phyloP scores from a whole-genome alignment of 2,888 invertebrate genomes.

The Camptogramma bilineatum region DNA sequence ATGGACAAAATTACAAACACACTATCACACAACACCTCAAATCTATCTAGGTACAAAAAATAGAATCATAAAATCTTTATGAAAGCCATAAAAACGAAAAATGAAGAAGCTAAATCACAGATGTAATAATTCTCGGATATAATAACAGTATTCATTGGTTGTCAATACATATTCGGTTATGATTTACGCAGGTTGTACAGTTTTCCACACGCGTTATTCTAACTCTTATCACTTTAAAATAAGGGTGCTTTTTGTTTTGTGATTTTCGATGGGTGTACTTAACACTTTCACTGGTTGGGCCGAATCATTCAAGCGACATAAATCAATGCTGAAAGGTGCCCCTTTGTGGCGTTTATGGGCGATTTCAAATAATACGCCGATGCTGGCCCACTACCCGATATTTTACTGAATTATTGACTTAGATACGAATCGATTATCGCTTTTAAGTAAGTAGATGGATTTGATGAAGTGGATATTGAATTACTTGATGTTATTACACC shows the following conservation, averaged over 20 bases:
- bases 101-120: slow-evolving; percentile 39
- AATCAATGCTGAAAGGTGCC: slow-evolving; percentile 70
- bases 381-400: slow-evolving; percentile 41
- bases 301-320: slow-evolving; percentile 65
- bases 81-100: slow-evolving; percentile 7
- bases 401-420: slow-evolving; percentile 44
- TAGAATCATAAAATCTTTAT: background rate
- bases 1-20: too few relatives aligned
- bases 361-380: slow-evolving; percentile 61
- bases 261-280: slow-evolving; percentile 42
- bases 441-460: slow-evolving; percentile 8
- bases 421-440: slow-evolving; percentile 33
- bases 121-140: slow-evolving; percentile 62
- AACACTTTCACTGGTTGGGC: slow-evolving; percentile 72
- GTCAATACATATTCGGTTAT: slow-evolving; percentile 77
- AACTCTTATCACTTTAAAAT: slow-evolving; percentile 27
- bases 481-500: background rate
- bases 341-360: slow-evolving; percentile 64
- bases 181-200: slow-evolving; percentile 65
- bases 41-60: background rate
- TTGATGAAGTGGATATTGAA: slow-evolving; percentile 26
- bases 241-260: slow-evolving; percentile 25
- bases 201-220: slow-evolving; percentile 10
- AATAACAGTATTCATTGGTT: slow-evolving; percentile 75
- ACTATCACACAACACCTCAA: too few relatives aligned